Conservation (phyloP, 2,797 vertebrate species). For the Gallinago nigripennis region DNA sequence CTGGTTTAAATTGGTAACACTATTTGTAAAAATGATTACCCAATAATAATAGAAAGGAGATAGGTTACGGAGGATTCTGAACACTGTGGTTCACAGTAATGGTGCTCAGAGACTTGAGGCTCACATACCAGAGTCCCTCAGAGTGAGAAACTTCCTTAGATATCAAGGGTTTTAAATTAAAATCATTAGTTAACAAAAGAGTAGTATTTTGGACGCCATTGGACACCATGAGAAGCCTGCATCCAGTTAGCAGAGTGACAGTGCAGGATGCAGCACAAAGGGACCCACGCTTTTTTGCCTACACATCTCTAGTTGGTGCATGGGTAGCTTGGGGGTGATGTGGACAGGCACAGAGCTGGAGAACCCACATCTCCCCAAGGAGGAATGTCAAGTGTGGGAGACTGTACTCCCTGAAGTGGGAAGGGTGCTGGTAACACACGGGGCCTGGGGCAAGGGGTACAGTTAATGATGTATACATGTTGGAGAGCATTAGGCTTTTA, state of each 20-base stretch:
- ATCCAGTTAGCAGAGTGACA: accelerated
- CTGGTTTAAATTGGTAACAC: background rate
- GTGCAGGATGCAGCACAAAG: accelerated
- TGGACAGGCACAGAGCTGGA: background rate
- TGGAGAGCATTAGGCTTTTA: background rate
- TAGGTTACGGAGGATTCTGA: background rate
- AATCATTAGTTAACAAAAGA: background rate
- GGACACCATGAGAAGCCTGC: background rate
- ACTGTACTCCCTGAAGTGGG: background rate
- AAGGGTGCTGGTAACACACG: background rate
- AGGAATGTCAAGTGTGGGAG: background rate
- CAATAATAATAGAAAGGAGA: background rate
- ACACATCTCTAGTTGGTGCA: accelerated
- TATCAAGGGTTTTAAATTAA: background rate
- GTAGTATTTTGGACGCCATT: background rate
- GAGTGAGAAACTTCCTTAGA: background rate
- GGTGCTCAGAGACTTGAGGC: background rate
- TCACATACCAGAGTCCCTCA: background rate
- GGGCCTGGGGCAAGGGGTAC: too few species aligned
- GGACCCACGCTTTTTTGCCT: background rate
- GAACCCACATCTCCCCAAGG: background rate
- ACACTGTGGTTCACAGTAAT: background rate
- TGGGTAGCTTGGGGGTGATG: background rate
- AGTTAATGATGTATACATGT: background rate
- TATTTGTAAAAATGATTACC: background rate